phyloP scores from a whole-genome alignment of 2,797 vertebrate genomes.

The Ataeniobius toweri region DNA sequence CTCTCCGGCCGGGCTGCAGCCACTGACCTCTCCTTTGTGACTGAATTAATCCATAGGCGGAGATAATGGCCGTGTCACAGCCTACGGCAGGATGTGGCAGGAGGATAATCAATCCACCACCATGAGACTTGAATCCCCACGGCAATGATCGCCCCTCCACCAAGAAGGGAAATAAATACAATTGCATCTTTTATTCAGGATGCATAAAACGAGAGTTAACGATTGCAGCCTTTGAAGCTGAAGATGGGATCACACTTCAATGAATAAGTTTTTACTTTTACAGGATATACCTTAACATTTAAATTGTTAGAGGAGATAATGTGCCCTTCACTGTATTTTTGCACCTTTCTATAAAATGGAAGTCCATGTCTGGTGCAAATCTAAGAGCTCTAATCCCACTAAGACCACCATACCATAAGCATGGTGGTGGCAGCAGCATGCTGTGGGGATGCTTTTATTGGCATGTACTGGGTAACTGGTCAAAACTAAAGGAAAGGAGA shows the following conservation, averaged over 20 bases:
- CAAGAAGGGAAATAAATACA: slow-evolving; percentile 13
- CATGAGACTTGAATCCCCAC: slow-evolving; percentile 49
- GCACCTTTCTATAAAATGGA: background rate
- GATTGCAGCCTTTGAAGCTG: slow-evolving; percentile 13
- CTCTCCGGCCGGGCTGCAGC: slow-evolving; percentile 60
- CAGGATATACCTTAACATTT: background rate
- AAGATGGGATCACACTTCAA: slow-evolving; percentile 15
- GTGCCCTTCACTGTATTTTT: background rate
- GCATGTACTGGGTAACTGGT: too few relatives aligned
- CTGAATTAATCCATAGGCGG: slow-evolving; percentile 64
- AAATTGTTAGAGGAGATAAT: background rate
- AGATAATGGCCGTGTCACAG: slow-evolving; percentile 70
- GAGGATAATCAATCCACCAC: slow-evolving; percentile 60
- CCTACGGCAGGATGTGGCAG: slow-evolving; percentile 51
- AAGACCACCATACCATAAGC: background rate
- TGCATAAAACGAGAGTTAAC: slow-evolving; percentile 55
- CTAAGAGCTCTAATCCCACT: too few relatives aligned
- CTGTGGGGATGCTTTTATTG: background rate
- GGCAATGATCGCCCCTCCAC: slow-evolving; percentile 35
- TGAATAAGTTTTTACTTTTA: slow-evolving; percentile 25
- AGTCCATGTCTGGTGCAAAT: background rate
- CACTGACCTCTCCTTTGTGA: slow-evolving; percentile 70
- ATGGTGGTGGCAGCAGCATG: background rate
- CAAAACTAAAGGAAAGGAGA: too few relatives aligned
- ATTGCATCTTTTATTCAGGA: slow-evolving; percentile 23